phyloP scores from a whole-genome alignment of 1,140 invertebrate genomes.

The Pseudomyrmex sp. region DNA sequence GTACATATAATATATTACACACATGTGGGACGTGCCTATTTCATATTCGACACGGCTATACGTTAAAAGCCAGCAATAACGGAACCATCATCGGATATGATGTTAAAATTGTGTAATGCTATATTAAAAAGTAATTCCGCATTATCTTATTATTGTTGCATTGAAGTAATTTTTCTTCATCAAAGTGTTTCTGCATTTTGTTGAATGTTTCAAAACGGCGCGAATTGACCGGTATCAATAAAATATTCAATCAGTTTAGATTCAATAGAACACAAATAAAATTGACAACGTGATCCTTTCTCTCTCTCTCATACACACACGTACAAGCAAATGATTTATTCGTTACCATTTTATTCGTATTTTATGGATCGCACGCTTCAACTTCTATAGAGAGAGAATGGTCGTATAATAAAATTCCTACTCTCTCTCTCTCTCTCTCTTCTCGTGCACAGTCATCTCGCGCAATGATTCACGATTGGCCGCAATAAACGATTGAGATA shows the following conservation, averaged over 20 bases:
- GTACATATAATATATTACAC: slow-evolving; percentile 56
- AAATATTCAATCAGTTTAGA: background rate
- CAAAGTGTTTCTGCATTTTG: too few species aligned
- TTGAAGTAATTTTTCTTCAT: background rate
- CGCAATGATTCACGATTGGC: slow-evolving; percentile 23
- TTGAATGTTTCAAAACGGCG: background rate
- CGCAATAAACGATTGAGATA: slow-evolving; percentile 42
- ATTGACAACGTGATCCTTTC: slow-evolving; percentile 13
- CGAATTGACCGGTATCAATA: background rate
- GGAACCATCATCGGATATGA: slow-evolving; percentile 15
- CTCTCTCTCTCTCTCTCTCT: background rate
- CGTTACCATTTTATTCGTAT: slow-evolving; percentile 22
- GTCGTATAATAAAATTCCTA: slow-evolving; percentile 23
- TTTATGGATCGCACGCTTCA: slow-evolving; percentile 16
- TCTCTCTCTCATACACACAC: background rate
- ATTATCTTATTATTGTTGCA: slow-evolving; percentile 7
- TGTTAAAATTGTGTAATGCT: slow-evolving; percentile 21
- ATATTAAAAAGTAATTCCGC: background rate
- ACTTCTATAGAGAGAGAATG: background rate
- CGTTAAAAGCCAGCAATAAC: slow-evolving; percentile 50
- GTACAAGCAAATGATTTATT: slow-evolving; percentile 18
- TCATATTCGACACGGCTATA: slow-evolving; percentile 60
- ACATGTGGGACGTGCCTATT: slow-evolving; percentile 64
- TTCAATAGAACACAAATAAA: background rate
- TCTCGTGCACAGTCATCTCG: background rate